Percentiles rank a stretch among this genome's conserved stretches.
Evolutionary conservation across 2,797 vertebrate species (phyloP).

Genomic region (Hemibagrus guttatus): DNA sequence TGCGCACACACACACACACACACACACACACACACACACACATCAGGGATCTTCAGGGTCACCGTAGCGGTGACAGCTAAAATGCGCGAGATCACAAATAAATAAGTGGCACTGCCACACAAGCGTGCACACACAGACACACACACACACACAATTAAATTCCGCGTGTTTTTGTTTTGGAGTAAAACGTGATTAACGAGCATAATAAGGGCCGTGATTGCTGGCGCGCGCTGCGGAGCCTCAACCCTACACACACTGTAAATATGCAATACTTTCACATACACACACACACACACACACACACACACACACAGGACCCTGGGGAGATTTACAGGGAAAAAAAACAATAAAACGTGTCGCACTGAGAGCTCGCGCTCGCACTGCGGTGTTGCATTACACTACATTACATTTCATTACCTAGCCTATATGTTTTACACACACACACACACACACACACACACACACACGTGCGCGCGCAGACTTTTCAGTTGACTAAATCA

Average conservation of each 20-base stretch:
- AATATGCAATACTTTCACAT: conserved; percentile 90
- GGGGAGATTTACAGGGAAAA: conserved; percentile 31
- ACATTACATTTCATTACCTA: conserved; percentile 7
- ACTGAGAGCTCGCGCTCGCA: not conserved
- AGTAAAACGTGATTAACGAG: conserved; percentile 87
- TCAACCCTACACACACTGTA: conserved; percentile 80
- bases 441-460: not conserved
- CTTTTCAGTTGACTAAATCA: not conserved
- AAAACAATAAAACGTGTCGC: conserved; percentile 34
- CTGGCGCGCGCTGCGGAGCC: conserved; percentile 78
- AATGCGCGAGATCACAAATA: not conserved
- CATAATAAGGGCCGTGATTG: conserved; percentile 90
- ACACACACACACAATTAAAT: conserved; percentile 60
- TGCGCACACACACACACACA: conserved; percentile 40
- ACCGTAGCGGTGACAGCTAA: conserved; percentile 6
- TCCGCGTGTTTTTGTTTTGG: conserved; percentile 77
- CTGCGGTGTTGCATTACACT: not conserved
- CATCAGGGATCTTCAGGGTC: conserved; percentile 73
- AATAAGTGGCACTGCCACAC: conserved; percentile 11
- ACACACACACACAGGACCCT: conserved; percentile 41
- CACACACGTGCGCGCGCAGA: not conserved
- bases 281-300: conserved; percentile 61
- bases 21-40: conserved; percentile 3
- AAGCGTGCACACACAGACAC: conserved; percentile 24
- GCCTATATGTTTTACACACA: not conserved